Conservation (phyloP, 2,797 vertebrate genomes). For the Crocodylus rhombifer region DNA sequence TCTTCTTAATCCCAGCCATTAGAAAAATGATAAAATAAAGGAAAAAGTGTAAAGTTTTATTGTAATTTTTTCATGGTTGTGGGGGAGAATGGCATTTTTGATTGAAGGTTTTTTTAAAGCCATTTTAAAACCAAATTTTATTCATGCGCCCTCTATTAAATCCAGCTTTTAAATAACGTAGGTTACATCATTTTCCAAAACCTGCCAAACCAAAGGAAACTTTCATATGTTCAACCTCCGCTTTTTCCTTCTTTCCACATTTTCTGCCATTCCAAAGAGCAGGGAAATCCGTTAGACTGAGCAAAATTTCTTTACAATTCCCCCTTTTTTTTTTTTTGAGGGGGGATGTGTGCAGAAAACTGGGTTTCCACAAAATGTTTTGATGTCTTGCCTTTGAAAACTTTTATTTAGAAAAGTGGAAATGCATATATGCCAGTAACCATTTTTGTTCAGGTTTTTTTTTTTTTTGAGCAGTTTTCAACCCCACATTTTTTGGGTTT, state of each 20-base stretch:
- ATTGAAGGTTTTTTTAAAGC: neutral
- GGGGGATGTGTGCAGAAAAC: neutral
- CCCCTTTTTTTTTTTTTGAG: no score
- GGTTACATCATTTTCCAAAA: neutral
- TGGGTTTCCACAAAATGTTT: neutral
- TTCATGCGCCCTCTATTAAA: neutral
- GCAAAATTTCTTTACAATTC: neutral
- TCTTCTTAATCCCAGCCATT: neutral
- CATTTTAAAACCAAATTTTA: neutral
- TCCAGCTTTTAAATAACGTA: neutral
- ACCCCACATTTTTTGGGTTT: neutral
- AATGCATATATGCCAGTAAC: neutral
- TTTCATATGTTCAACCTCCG: neutral
- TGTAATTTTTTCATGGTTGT: neutral
- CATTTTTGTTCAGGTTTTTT: neutral
- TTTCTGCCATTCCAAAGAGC: neutral
- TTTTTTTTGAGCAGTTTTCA: neutral
- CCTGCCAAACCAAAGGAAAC: neutral
- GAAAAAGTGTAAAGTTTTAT: neutral
- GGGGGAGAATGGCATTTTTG: neutral
- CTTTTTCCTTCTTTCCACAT: neutral
- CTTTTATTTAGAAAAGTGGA: neutral
- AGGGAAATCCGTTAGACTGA: neutral
- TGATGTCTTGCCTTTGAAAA: neutral
- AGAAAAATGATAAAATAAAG: neutral